Evolutionary conservation across 1,140 invertebrate genomes (phyloP), one percentile per base, ranked within the genome.

Genomic region (Schlechtendalia chinensis): DNA sequence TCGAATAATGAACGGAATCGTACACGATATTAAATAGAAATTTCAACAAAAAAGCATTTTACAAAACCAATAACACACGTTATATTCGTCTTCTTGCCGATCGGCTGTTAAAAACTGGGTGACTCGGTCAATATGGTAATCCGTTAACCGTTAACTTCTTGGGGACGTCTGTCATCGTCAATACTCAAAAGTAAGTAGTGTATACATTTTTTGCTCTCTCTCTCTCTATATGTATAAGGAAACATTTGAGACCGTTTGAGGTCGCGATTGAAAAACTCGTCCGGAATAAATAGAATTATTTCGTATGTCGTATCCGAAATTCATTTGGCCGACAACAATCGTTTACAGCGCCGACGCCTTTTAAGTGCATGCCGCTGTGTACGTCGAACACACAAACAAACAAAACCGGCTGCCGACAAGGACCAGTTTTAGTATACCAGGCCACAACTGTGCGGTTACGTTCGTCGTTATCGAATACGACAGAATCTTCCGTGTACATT

Each of bases 81-180:
- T 14, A 50, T 12, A 12, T 50, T 8, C 39, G 14, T 12, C 1
- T 50, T 4, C 27, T 24, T n/a, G 14, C 50, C 29, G 53, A 14
- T 29, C 29, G 32, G 56, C 54, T 56, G 4, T 39, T 32, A 10
- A 74, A 22, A 74, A 56, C 27, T 74, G 29, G 71, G 71, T 56
- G 53, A 74, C 50, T 54, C 50, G 71, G 71, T 74, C 53, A 74
- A 32, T 74, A 74, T 74, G 71, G 71, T 74, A 74, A 74, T 74
- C 32, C 29, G 45, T 54, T 54, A 53, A 72, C 69, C 22, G 69
- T 72, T 72, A 63, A 67, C 67, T 53, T 29, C 1, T 10, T 29
- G 4, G 24, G 50, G 69, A 72, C 27, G 45, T 29, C 10, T 69
- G 39, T 29, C 27, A 5, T 50, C 17, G 27, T 32, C 11, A 22